Evolutionary conservation across 2,113 vertebrate genomes (phyloP).

Genomic region (Spea bombifrons): DNA sequence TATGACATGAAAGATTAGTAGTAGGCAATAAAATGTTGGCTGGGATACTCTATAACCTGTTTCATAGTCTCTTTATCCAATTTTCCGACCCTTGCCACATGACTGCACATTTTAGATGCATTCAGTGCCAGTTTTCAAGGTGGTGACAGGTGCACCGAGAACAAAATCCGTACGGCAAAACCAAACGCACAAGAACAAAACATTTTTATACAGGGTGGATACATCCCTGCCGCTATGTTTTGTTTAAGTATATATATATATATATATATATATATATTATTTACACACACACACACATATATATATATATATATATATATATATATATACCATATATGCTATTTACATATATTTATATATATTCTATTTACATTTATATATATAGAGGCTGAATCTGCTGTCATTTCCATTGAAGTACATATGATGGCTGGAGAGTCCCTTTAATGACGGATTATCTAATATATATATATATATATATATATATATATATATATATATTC

Average conservation of each 20-base stretch:
- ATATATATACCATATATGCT: too few relatives aligned
- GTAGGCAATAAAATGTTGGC: slow-evolving; percentile 1
- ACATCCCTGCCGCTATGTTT: not conserved
- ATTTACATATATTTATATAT: too few relatives aligned
- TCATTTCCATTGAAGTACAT: too few relatives aligned
- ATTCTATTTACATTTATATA: too few relatives aligned
- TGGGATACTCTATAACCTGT: not conserved
- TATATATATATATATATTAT: too few relatives aligned
- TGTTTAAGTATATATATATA: not conserved
- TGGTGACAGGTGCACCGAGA: slow-evolving; percentile 10
- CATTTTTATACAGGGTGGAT: slow-evolving; percentile 4
- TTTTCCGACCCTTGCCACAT: slow-evolving; percentile 18
- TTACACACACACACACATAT: too few relatives aligned
- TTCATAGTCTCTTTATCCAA: not conserved
- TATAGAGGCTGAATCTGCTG: too few relatives aligned
- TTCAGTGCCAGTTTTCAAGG: slow-evolving; percentile 11
- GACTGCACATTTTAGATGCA: slow-evolving; percentile 21
- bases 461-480: too few relatives aligned
- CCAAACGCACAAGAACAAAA: slow-evolving; percentile 1
- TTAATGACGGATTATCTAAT: too few relatives aligned
- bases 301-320: too few relatives aligned
- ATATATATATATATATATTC: too few relatives aligned
- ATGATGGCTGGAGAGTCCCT: too few relatives aligned
- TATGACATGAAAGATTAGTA: slow-evolving; percentile 5
- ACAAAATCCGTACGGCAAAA: not conserved